phyloP scores from a whole-genome alignment of 2,888 invertebrate species.

The Eupithecia inturbata region DNA sequence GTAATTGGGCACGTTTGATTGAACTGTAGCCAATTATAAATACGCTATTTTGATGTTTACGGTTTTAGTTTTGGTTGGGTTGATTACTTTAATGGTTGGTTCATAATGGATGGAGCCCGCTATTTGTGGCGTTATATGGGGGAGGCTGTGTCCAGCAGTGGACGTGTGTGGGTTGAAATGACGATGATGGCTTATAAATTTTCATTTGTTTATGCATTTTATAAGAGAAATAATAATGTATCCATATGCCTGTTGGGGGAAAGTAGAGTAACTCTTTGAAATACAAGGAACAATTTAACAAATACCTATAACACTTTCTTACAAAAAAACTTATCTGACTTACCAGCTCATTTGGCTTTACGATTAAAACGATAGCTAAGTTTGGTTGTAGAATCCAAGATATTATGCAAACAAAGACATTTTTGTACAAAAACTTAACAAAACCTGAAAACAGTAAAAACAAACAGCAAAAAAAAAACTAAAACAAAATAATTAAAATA shows the following conservation, averaged over 20 bases:
- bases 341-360: neutral
- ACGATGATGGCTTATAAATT: neutral
- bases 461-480: too few relatives aligned
- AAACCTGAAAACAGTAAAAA: too few relatives aligned
- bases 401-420: too few relatives aligned
- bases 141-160: too few relatives aligned
- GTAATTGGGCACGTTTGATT: slow-evolving; percentile 1
- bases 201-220: neutral
- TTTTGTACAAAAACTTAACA: too few relatives aligned
- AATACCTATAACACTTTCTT: neutral
- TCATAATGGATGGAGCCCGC: neutral
- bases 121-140: neutral
- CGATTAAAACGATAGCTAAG: neutral
- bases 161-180: neutral
- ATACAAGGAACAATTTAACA: neutral
- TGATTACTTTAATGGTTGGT: neutral
- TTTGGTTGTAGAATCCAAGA: too few relatives aligned
- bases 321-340: neutral
- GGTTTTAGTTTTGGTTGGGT: neutral
- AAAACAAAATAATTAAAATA: too few relatives aligned
- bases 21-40: neutral
- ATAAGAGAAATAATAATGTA: neutral
- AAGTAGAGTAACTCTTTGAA: neutral
- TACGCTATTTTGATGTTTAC: neutral
- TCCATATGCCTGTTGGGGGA: neutral